phyloP scores from a whole-genome alignment of 2,113 vertebrate genomes.

The Alexandromys fortis region DNA sequence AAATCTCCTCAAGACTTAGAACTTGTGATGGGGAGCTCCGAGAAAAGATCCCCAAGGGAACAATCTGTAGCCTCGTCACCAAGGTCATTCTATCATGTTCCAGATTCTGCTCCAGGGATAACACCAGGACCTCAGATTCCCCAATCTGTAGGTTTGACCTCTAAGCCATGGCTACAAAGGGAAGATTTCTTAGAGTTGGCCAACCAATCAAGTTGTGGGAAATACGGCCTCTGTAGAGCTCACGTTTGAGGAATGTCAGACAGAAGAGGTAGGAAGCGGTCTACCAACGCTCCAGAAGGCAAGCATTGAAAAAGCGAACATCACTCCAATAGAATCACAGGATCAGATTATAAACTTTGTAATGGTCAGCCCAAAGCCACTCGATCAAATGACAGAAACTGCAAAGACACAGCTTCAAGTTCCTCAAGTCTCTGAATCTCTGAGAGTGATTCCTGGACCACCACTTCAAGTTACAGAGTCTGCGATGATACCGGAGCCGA shows the following conservation, averaged over 20 bases:
- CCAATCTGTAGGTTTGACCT: constrained; percentile 15
- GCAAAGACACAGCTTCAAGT: constrained; percentile 17
- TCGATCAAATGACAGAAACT: constrained; percentile 30
- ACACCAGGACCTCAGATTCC: not conserved
- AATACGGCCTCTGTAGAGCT: not conserved
- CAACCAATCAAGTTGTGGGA: not conserved
- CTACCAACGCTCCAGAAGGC: constrained; percentile 15
- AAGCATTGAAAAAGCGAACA: not conserved
- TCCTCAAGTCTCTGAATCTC: constrained; percentile 23
- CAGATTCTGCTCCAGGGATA: constrained; percentile 30
- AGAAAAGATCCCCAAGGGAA: no score
- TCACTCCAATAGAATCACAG: not conserved
- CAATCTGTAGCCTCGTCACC: not conserved
- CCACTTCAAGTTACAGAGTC: constrained; percentile 43
- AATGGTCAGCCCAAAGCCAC: constrained; percentile 31
- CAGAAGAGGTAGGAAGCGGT: not conserved
- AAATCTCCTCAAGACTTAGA: constrained; percentile 12
- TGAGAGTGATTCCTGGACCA: not conserved
- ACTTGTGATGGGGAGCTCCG: no score
- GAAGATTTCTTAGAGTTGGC: constrained; percentile 18
- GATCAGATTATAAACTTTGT: constrained; percentile 17
- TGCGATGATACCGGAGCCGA: not conserved
- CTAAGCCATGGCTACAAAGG: not conserved
- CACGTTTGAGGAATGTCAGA: not conserved
- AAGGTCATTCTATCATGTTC: constrained; percentile 2